Evolutionary conservation across 2,888 invertebrate species (phyloP).

Genomic region (Eupithecia tripunctaria): DNA sequence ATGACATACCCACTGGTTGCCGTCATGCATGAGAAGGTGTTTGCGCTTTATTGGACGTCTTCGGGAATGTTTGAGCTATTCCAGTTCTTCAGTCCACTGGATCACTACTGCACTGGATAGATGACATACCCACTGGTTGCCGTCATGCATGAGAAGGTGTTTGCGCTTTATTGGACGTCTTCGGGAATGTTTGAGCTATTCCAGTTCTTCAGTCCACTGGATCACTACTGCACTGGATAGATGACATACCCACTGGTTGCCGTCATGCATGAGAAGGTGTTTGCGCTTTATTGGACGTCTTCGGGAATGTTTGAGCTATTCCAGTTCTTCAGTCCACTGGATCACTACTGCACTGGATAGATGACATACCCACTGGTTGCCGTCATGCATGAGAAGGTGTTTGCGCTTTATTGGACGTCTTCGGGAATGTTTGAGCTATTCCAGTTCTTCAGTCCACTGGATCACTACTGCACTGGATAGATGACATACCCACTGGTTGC

Average conservation of each 20-base stretch:
- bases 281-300: conserved; percentile 6
- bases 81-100: background rate
- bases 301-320: background rate
- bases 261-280: conserved; percentile 22
- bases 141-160: conserved; percentile 22
- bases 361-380: no score
- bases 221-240: background rate
- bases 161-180: conserved; percentile 6
- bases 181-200: background rate
- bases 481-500: no score
- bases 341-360: background rate
- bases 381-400: no score
- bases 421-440: no score
- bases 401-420: no score
- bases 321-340: background rate
- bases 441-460: no score
- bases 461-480: no score
- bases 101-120: background rate
- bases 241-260: conserved; percentile 16
- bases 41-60: conserved; percentile 6
- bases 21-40: conserved; percentile 22
- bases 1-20: conserved; percentile 16
- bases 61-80: background rate
- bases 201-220: background rate
- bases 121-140: conserved; percentile 16